Base-by-base conservation (phyloP, 2,888 invertebrate species). In the Neria commutata region DNA sequence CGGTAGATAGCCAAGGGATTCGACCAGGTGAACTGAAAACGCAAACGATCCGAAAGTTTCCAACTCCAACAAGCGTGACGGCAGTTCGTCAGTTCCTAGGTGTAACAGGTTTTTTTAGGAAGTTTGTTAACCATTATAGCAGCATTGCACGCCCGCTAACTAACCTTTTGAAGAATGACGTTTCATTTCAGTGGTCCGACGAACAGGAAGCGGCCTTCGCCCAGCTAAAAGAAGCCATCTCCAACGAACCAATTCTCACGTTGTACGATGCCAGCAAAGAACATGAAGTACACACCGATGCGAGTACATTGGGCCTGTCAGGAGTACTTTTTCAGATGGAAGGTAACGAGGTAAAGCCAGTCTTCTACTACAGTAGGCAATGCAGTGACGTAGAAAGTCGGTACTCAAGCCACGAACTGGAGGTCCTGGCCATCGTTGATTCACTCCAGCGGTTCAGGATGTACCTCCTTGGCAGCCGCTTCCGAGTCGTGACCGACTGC, bases 321-420 rank as follows among this genome's bases (percentile, higher is more conserved):
- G 77, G 74, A 0, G 71, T 80, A 3, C n/a, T 79, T 0, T 48
- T 77, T 49, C 78, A 79, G 54, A 26, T 57, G 0, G 37, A 56
- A 1, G 42, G 23, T 8, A 17, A 42, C 2, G 19, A 25, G 3
- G 1, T 49, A n/a, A 65, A 61, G 16, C 73, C 73, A 0, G 65
- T 82, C 0, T 72, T 70, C 0, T 79, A 76, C 55, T 72, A 58
- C 23, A 76, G 75, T 67, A 72, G 1, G 56, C 66, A 69, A 33
- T 75, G 72, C 8, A 74, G 72, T 0, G 63, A 59, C 0, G 69
- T 74, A 1, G 79, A 81, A 66, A 58, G 66, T 10, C 72, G 67
- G n/a, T 80, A 77, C 57, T 72, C 74, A 21, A 73, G 73, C 1
- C 74, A 77, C 23, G 81, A 83, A 21, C 56, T 78, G n/a, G 81